Conservation (phyloP, 1,140 invertebrate species). For the Amphibalanus amphitrite region DNA sequence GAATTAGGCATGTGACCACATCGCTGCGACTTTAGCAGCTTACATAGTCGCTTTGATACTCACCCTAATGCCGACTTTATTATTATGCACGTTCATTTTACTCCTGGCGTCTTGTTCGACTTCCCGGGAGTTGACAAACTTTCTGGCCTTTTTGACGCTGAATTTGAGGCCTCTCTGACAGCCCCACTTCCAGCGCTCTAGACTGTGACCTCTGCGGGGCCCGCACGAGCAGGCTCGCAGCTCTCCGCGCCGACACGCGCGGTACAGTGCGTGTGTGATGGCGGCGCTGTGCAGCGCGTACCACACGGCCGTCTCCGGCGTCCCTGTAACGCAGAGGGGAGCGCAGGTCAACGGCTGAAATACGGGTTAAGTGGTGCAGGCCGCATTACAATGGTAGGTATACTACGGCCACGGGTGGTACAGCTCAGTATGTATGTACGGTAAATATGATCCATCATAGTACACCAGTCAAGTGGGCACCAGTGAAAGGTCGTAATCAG, state of each 20-base stretch:
- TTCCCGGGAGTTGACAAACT: constrained; percentile 67
- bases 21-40: no score
- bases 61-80: constrained; percentile 81
- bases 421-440: no score
- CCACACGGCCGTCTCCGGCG: neutral
- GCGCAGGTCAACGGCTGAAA: no score
- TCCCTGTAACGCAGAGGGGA: neutral
- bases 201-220: no score
- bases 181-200: neutral
- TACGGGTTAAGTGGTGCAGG: no score
- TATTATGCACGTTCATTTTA: constrained; percentile 95
- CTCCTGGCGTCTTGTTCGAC: constrained; percentile 63
- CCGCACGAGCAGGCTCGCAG: neutral
- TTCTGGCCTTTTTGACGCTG: constrained; percentile 19
- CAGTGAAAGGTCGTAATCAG: no score
- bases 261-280: neutral
- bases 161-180: constrained; percentile 6
- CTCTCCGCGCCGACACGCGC: neutral
- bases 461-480: no score
- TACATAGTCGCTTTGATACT: no score
- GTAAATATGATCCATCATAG: no score
- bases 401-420: no score
- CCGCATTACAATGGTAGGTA: no score
- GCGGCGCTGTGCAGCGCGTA: neutral
- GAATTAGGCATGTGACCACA: no score